Evolutionary conservation across 1,140 invertebrate genomes (phyloP).

Genomic region (Diorhabda sublineata): DNA sequence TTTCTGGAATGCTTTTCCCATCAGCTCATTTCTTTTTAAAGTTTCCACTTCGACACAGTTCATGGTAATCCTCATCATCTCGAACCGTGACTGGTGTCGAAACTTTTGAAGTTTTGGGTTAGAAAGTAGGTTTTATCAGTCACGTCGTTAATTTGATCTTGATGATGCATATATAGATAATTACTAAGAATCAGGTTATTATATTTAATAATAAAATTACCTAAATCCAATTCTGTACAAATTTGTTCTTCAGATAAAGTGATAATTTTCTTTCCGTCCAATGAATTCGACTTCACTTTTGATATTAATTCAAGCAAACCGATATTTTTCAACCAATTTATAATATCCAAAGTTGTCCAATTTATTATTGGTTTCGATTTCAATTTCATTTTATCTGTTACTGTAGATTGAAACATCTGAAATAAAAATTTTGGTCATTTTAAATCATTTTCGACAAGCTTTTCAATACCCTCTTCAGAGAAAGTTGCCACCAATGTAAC

Average conservation of each 20-base stretch:
- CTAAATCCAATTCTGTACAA: constrained; percentile 52
- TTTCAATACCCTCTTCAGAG: no score
- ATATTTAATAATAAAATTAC: constrained; percentile 39
- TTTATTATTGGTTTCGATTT: constrained; percentile 44
- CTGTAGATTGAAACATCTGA: constrained; percentile 43
- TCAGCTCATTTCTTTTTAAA: no score
- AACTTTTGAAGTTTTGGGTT: no score
- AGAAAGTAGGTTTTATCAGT: no score
- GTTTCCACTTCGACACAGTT: no score
- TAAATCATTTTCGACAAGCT: neutral
- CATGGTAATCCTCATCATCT: no score
- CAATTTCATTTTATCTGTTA: constrained; percentile 40
- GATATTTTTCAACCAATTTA: constrained; percentile 60
- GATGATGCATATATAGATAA: no score
- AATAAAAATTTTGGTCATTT: constrained; percentile 19
- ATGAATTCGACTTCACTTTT: constrained; percentile 49
- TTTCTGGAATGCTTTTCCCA: no score
- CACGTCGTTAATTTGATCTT: no score
- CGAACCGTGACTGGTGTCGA: no score
- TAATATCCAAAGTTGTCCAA: constrained; percentile 60
- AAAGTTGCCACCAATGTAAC: no score
- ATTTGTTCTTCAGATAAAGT: constrained; percentile 54
- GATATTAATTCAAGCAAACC: constrained; percentile 52
- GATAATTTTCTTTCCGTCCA: constrained; percentile 60
- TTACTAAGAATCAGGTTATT: no score